phyloP scores from a whole-genome alignment of 1,140 invertebrate genomes.

The Neotoxoptera formosana region DNA sequence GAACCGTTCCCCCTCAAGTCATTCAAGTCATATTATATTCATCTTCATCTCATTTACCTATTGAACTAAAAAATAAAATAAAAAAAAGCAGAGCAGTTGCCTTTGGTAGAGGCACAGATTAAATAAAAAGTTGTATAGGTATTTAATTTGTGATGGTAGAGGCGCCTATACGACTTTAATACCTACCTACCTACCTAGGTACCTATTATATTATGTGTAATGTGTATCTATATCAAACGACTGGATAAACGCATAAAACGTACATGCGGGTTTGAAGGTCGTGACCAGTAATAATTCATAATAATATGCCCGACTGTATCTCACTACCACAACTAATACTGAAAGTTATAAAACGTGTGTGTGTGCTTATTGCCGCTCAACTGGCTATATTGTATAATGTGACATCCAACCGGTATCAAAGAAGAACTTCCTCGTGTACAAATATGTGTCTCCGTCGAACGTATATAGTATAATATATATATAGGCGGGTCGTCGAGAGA shows the following conservation, averaged over 20 bases:
- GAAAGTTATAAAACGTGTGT: not conserved
- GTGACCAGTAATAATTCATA: not conserved
- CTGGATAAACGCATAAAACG: not conserved
- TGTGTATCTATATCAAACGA: not conserved
- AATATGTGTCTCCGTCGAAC: slow-evolving; percentile 35
- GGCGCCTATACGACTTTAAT: not conserved
- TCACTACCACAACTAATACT: not conserved
- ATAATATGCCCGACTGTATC: not conserved
- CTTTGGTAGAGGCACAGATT: too few relatives aligned
- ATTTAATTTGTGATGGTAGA: too few relatives aligned
- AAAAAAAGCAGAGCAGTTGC: too few relatives aligned
- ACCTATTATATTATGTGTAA: not conserved
- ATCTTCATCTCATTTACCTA: too few relatives aligned
- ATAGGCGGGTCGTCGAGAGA: slow-evolving; percentile 42
- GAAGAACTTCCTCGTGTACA: slow-evolving; percentile 24
- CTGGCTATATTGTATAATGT: slow-evolving; percentile 40
- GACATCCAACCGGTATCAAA: slow-evolving; percentile 27
- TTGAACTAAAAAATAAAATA: too few relatives aligned
- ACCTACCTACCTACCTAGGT: too few relatives aligned
- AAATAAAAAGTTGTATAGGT: too few relatives aligned
- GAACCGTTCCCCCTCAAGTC: too few relatives aligned
- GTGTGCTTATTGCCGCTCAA: not conserved
- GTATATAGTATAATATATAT: not conserved
- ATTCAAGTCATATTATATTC: too few relatives aligned
- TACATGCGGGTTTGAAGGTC: slow-evolving; percentile 16